Evolutionary conservation across 2,113 vertebrate genomes (phyloP).

Genomic region (Phyllostomus discolor): DNA sequence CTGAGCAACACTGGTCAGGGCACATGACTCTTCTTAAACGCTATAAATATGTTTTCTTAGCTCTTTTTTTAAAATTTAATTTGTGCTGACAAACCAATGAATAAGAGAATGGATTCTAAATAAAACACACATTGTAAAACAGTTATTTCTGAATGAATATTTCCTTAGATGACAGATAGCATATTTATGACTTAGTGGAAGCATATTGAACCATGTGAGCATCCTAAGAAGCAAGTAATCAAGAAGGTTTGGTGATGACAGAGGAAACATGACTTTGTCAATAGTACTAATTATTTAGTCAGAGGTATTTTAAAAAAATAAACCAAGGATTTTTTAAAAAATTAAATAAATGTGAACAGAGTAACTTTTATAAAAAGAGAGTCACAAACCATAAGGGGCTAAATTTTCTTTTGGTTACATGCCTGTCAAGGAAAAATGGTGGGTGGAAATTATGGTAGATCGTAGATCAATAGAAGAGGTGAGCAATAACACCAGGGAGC

Average conservation of each 20-base stretch:
- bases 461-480: neutral
- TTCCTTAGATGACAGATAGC: neutral
- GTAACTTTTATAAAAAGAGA: neutral
- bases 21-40: neutral
- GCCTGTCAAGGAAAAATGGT: neutral
- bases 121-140: neutral
- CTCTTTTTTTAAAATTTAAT: neutral
- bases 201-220: neutral
- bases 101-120: neutral
- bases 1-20: no score
- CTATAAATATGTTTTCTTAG: neutral
- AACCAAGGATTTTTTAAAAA: neutral
- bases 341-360: neutral
- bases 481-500: neutral
- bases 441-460: neutral
- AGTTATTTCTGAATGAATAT: neutral
- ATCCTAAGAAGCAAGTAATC: neutral
- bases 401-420: neutral
- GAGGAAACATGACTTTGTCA: neutral
- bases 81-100: neutral
- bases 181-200: neutral
- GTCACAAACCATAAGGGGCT: neutral
- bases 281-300: neutral
- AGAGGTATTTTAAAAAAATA: neutral
- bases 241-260: neutral